Conservation (phyloP, 1,140 invertebrate species). For the Hypsibius dujardini region DNA sequence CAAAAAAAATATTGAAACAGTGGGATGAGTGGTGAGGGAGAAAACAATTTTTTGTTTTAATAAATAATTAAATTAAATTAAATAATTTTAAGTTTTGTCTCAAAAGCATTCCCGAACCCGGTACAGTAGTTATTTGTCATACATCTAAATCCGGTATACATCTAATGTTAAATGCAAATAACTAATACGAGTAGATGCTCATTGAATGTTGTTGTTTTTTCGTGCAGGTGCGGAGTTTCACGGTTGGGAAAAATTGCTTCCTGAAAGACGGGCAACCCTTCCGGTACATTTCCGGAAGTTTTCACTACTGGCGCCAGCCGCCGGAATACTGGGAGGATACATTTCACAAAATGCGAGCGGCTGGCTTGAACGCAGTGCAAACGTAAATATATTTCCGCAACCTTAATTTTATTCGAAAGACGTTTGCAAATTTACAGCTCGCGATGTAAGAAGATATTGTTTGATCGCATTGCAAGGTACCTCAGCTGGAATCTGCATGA, state of each 20-base stretch:
- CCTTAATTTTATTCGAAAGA: background rate
- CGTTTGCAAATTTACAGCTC: background rate
- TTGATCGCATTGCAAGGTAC: constrained; percentile 43
- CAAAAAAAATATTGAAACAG: no score
- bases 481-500: constrained; percentile 86
- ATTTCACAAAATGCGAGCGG: constrained; percentile 58
- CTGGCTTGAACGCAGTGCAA: constrained; percentile 71
- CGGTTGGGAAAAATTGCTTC: constrained; percentile 52
- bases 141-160: no score
- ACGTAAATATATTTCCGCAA: constrained; percentile 44
- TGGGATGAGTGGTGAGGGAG: no score
- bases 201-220: background rate
- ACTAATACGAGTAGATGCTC: background rate
- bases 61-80: no score
- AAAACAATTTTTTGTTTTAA: no score
- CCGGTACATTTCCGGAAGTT: constrained; percentile 63
- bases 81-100: no score
- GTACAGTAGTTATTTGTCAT: no score
- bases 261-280: constrained; percentile 63
- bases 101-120: no score
- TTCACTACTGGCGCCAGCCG: constrained; percentile 78
- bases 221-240: constrained; percentile 29
- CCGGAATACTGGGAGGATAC: constrained; percentile 63
- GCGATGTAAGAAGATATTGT: background rate
- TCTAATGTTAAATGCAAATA: no score